Evolutionary conservation across 2,797 vertebrate species (phyloP).

Genomic region (Gobionotothen gibberifrons): DNA sequence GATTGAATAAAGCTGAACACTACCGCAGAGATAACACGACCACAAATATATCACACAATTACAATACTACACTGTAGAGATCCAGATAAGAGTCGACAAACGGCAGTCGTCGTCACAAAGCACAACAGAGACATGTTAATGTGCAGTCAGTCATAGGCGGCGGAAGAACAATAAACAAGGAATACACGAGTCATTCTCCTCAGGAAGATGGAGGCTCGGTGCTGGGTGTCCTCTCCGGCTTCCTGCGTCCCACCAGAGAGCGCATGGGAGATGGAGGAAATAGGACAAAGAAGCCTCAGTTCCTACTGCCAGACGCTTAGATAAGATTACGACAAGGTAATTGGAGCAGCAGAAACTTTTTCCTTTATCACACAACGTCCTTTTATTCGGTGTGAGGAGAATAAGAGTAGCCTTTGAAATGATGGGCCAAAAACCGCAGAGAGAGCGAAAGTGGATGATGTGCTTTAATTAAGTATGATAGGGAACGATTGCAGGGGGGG

Average conservation of each 20-base stretch:
- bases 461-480: conserved; percentile 53
- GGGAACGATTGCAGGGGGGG: not conserved
- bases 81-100: conserved; percentile 56
- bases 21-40: conserved; percentile 19
- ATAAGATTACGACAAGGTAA: conserved; percentile 71
- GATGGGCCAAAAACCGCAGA: conserved; percentile 41
- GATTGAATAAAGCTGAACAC: conserved; percentile 41
- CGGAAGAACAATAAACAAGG: conserved; percentile 3
- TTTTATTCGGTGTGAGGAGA: conserved; percentile 49
- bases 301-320: conserved; percentile 62
- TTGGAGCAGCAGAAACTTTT: conserved; percentile 52
- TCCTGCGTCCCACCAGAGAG: conserved; percentile 21
- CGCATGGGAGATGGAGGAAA: conserved; percentile 13
- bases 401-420: conserved; percentile 58
- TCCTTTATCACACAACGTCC: conserved; percentile 38
- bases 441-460: conserved; percentile 37
- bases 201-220: not conserved
- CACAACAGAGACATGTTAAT: conserved; percentile 18
- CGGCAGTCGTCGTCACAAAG: conserved; percentile 36
- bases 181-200: conserved; percentile 29
- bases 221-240: conserved; percentile 16
- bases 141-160: conserved; percentile 16
- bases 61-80: conserved; percentile 29
- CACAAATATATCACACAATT: conserved; percentile 22
- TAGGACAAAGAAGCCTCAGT: conserved; percentile 62